Base-by-base conservation (phyloP, 2,113 vertebrate species). In the Clarias macrocephalus region DNA sequence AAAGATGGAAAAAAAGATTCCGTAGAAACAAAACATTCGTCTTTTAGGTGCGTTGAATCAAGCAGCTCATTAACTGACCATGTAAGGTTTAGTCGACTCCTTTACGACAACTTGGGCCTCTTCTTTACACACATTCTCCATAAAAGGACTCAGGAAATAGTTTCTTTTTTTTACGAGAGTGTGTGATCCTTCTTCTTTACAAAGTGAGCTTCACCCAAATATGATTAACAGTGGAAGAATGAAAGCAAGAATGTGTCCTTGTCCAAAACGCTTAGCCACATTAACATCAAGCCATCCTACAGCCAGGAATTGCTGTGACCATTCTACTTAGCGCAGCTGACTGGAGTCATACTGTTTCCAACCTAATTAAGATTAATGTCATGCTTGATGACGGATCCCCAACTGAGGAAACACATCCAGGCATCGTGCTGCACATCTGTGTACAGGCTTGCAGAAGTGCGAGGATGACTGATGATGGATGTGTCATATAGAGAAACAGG, bases 321-420 rank as follows among this genome's bases (percentile, higher is more conserved):
- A 13, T 88, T 83, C 81, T 52, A 56, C 65, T 87, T 63, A 66
- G 80, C 28, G 76, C 79, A 88, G 86, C 85, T 48, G 85, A 89
- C 75, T 75, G 77, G 33, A 82, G 80, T 25, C 37, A 72, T 60
- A 81, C 90, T 56, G 85, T 88, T 90, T 91, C 62, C 59, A 87
- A 92, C 90, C 90, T 91, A 91, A 91, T 91, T 88, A 92, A 81
- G 88, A 86, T 90, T 91, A 91, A 88, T 57, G 82, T 82, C 90
- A 90, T 3, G 16, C 23, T 68, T 59, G 86, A 90, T 91, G 89
- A 92, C 75, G 33, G 86, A 90, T 87, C 56, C 60, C 87, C 57
- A 80, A 81, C 57, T 80, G 37, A 86, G 65, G 65, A 73, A 76
- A 11, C 76, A 48, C 72, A 82, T 80, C 81, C 77, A 21, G 68